Conservation (phyloP, 2,888 invertebrate species). For the Melolontha melolontha region DNA sequence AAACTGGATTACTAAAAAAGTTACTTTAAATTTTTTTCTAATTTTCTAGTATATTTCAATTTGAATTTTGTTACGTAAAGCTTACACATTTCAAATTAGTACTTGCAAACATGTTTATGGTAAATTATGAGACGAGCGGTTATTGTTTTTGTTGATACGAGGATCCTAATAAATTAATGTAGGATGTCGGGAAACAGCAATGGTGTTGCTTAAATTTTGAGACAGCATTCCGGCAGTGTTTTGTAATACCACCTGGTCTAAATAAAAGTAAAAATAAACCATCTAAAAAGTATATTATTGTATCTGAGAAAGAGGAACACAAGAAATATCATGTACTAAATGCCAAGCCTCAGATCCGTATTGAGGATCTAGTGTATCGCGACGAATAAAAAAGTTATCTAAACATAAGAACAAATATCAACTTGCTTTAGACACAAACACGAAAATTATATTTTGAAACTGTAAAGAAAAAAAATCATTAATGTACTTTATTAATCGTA, state of each 20-base stretch:
- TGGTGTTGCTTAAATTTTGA: conserved; percentile 56
- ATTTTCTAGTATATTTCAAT: no score
- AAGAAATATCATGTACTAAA: conserved; percentile 47
- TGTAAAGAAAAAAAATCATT: no score
- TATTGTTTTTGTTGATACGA: not conserved
- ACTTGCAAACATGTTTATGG: no score
- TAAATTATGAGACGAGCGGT: not conserved
- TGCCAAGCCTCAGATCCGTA: conserved; percentile 6
- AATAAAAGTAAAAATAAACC: conserved; percentile 51
- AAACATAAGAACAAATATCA: no score
- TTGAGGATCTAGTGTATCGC: not conserved
- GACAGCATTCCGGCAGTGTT: conserved; percentile 56
- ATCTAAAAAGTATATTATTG: conserved; percentile 57
- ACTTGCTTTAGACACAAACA: no score
- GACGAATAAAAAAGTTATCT: no score
- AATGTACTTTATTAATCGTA: no score
- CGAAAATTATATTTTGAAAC: no score
- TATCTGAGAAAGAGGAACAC: conserved; percentile 56
- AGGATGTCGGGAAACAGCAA: conserved; percentile 30
- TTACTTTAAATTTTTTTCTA: no score
- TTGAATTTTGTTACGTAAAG: no score
- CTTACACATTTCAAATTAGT: no score
- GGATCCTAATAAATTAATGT: conserved; percentile 7
- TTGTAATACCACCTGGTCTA: conserved; percentile 55
- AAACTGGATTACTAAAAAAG: no score